These are phyloP conservation scores for Drosophila tani DNA, from an alignment of 1,140 invertebrate species.

Conservation along the genomic window DNA sequence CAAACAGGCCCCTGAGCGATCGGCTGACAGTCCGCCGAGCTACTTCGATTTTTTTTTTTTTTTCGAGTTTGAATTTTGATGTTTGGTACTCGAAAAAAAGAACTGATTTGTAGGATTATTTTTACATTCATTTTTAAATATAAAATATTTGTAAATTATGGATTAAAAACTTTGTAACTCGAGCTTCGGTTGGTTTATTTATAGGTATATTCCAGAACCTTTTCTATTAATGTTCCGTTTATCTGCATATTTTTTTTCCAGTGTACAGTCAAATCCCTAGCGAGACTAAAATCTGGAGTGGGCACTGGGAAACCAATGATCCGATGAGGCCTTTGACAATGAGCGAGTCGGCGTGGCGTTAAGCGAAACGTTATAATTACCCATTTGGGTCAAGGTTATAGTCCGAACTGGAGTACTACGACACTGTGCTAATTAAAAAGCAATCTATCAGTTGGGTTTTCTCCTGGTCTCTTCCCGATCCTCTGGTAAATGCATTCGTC, in stretches of 20 bases:
- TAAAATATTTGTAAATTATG: too few species aligned
- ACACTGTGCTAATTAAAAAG: conserved; percentile 69
- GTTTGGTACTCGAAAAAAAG: conserved; percentile 31
- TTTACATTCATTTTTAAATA: background rate
- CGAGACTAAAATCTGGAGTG: conserved; percentile 51
- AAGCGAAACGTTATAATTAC: conserved; percentile 65
- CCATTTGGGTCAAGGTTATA: conserved; percentile 77
- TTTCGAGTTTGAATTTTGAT: conserved; percentile 53
- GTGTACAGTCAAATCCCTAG: conserved; percentile 56
- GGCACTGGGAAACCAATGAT: conserved; percentile 36
- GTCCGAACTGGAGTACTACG: conserved; percentile 54
- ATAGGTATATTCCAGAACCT: too few species aligned
- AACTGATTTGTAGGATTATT: background rate
- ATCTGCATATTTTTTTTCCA: background rate
- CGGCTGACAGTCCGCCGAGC: conserved; percentile 49
- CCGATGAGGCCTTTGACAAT: conserved; percentile 44
- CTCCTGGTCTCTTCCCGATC: conserved; percentile 15
- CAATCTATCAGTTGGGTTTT: conserved; percentile 55
- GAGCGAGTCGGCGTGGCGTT: conserved; percentile 46
- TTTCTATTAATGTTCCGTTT: background rate
- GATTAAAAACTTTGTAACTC: background rate
- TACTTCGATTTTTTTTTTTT: conserved; percentile 62
- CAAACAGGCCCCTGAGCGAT: conserved; percentile 76
- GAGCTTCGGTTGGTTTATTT: background rate
- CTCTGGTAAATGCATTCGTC: conserved; percentile 46